These are phyloP conservation scores for Sciurus carolinensis DNA, from an alignment of 2,797 vertebrate genomes.

Conservation along the genomic window DNA sequence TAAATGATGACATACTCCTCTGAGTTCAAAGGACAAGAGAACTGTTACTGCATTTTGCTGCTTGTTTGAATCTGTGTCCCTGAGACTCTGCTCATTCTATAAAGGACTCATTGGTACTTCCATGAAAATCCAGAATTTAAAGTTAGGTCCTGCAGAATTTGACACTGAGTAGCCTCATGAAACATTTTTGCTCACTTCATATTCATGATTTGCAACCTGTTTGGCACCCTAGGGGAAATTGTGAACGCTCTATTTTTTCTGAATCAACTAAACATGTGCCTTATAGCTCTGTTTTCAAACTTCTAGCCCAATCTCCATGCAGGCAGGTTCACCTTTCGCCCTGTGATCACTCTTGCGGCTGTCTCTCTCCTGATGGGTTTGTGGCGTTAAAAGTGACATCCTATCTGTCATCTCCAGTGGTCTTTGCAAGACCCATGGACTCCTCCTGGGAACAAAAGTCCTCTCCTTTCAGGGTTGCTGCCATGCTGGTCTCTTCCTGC, in stretches of 20 bases:
- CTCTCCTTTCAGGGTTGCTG: neutral
- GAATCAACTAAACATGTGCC: neutral
- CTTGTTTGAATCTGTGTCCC: neutral
- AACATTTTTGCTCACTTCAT: neutral
- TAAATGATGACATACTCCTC: neutral
- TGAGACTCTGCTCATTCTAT: neutral
- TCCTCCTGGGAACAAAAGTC: neutral
- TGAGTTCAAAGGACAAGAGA: neutral
- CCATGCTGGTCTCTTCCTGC: neutral
- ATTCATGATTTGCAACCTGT: neutral
- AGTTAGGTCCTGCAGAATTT: neutral
- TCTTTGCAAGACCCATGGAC: neutral
- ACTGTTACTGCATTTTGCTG: neutral
- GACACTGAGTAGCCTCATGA: rapidly evolving
- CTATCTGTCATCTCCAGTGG: rapidly evolving
- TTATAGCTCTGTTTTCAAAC: neutral
- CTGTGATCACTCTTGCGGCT: rapidly evolving
- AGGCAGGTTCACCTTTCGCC: neutral
- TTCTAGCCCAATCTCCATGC: too few relatives aligned
- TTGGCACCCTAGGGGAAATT: neutral
- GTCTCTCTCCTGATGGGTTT: neutral
- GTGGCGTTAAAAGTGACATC: neutral
- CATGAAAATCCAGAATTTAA: neutral
- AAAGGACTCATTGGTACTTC: neutral
- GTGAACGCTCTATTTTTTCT: neutral